Evolutionary conservation across 2,797 vertebrate genomes (phyloP), one percentile per base, ranked within the genome.

Genomic region (Leptoclinus maculatus): DNA sequence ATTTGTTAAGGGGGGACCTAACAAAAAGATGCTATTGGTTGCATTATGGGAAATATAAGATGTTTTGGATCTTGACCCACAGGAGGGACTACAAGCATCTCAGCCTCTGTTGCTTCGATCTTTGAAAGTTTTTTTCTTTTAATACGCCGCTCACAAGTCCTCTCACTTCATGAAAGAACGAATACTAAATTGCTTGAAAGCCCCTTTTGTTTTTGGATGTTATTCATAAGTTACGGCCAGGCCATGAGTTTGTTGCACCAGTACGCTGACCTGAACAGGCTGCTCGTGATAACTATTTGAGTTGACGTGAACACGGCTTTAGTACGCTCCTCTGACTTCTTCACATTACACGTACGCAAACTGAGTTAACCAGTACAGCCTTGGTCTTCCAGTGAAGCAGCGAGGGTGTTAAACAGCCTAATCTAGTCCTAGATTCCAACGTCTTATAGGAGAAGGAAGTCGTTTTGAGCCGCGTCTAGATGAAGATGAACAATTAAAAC

Each of bases 401-500:
- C 9, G 51, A 62, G 5, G 5, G 16, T 32, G 67, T 71, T 64
- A 54, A 54, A 73, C 27, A 62, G 29, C 13, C 57, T 57, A 8
- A 21, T 68, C 53, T 27, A 7, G 39, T 66, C 51, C 38, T 7
- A 27, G 47, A 73, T 56, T 32, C 74, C 47, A 68, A 71, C 68
- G n/a, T 60, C 5, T 66, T n/a, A 29, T 34, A 41, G 16, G 10
- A 69, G 47, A 85, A 1, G 77, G 62, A 69, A 78, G 41, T 69
- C 4, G 0, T 80, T 80, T 38, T 66, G 29, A 79, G 53, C 23
- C 2, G 43, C 4, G 0, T 59, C 66, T 39, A 83, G 59, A 53
- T 21, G 51, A 80, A 71, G 63, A 83, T 49, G 71, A 82, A 83
- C 70, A 84, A 82, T 81, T 78, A 74, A 78, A 87, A 64, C 1